Evolutionary conservation across 2,113 vertebrate species (phyloP).

Genomic region (Psilopsiagon aurifrons): DNA sequence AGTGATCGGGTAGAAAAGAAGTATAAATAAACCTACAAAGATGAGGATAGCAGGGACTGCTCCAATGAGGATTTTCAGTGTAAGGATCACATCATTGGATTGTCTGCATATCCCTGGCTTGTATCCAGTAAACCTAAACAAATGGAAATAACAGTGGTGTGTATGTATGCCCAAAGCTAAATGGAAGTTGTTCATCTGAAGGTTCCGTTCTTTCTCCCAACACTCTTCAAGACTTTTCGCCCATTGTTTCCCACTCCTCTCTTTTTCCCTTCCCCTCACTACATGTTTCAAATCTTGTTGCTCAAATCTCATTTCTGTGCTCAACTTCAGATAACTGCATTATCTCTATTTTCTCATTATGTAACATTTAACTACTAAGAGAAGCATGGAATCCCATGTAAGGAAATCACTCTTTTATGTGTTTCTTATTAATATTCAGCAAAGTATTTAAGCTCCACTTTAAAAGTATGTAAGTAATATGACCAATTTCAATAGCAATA

Average conservation of each 20-base stretch:
- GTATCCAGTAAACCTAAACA: constrained; percentile 89
- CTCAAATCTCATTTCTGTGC: neutral
- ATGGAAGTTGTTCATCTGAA: neutral
- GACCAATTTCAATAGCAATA: constrained; percentile 39
- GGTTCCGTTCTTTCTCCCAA: neutral
- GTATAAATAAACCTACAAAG: constrained; percentile 84
- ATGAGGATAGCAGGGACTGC: constrained; percentile 90
- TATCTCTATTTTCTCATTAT: neutral
- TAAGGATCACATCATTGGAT: constrained; percentile 82
- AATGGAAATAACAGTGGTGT: neutral
- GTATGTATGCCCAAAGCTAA: neutral
- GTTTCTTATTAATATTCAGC: constrained; percentile 12
- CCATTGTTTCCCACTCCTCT: neutral
- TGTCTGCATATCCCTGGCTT: constrained; percentile 86
- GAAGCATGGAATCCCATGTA: neutral
- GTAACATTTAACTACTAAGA: neutral
- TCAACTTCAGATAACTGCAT: neutral
- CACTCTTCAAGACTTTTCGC: neutral
- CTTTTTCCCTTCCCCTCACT: neutral
- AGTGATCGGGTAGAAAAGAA: constrained; percentile 86
- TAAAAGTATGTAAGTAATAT: constrained; percentile 30
- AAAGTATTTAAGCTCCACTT: constrained; percentile 1
- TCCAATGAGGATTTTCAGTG: constrained; percentile 90
- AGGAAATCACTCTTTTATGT: neutral
- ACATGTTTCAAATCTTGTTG: neutral